phyloP scores from a whole-genome alignment of 2,888 invertebrate species.

The Resseliella maxima region DNA sequence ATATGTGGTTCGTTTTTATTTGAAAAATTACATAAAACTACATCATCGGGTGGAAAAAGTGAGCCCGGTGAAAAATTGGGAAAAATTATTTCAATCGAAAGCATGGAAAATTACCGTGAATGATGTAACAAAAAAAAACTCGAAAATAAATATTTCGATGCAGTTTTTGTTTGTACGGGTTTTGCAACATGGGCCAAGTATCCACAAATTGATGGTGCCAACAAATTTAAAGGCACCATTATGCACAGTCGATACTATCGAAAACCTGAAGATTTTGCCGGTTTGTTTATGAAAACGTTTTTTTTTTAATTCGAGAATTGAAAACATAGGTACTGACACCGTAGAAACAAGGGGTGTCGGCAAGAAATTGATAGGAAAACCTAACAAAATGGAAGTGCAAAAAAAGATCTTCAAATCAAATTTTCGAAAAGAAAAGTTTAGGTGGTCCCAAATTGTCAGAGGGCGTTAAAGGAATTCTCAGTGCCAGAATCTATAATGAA shows the following conservation, averaged over 20 bases:
- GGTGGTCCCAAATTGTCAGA: too few relatives aligned
- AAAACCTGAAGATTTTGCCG: conserved; percentile 74
- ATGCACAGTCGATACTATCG: conserved; percentile 90
- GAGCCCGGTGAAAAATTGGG: conserved; percentile 68
- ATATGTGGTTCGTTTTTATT: conserved; percentile 77
- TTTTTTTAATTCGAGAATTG: too few relatives aligned
- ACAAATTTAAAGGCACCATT: conserved; percentile 71
- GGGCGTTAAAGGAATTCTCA: too few relatives aligned
- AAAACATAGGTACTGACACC: too few relatives aligned
- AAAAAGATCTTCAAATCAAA: too few relatives aligned
- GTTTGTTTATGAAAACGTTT: too few relatives aligned
- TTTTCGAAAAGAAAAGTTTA: too few relatives aligned
- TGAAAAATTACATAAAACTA: conserved; percentile 74
- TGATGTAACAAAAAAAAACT: conserved; percentile 60
- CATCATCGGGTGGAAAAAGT: conserved; percentile 70
- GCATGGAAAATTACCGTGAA: conserved; percentile 66
- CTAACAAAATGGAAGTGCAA: too few relatives aligned
- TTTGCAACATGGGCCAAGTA: conserved; percentile 82
- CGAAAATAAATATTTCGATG: conserved; percentile 76
- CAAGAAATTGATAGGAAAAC: too few relatives aligned
- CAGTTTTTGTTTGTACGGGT: conserved; percentile 86
- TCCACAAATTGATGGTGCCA: conserved; percentile 78
- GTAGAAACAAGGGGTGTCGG: too few relatives aligned
- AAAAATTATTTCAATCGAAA: too few relatives aligned
- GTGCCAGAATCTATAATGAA: too few relatives aligned